These are phyloP conservation scores for Rhyzopertha dominica DNA, from an alignment of 1,140 invertebrate genomes.

Conservation along the genomic window DNA sequence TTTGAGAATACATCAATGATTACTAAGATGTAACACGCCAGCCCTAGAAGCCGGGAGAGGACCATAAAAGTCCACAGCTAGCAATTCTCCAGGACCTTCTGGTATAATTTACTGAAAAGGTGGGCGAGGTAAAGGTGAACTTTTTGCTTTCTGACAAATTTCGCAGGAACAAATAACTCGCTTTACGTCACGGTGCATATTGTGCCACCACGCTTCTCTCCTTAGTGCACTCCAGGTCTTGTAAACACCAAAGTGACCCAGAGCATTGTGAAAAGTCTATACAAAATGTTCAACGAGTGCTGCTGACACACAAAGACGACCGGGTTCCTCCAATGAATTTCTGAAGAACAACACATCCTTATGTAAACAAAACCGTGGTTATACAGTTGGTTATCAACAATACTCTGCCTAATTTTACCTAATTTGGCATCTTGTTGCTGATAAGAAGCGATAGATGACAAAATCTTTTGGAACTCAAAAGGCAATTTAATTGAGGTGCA, in stretches of 20 bases:
- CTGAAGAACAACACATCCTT: not conserved
- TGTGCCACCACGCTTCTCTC: slow-evolving; percentile 4
- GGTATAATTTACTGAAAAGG: slow-evolving; percentile 13
- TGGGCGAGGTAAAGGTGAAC: not conserved
- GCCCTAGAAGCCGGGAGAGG: slow-evolving; percentile 24
- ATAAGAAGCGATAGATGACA: no score
- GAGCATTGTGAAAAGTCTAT: not conserved
- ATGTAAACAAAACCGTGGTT: no score
- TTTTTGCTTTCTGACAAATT: not conserved
- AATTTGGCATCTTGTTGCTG: no score
- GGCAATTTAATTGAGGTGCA: not conserved
- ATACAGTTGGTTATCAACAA: not conserved
- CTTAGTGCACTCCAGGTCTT: slow-evolving; percentile 1
- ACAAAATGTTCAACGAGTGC: slow-evolving; percentile 1
- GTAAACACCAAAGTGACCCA: slow-evolving; percentile 4
- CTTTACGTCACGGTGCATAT: slow-evolving; percentile 3
- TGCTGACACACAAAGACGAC: slow-evolving; percentile 1
- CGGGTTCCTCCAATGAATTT: no score
- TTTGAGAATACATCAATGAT: slow-evolving; percentile 38
- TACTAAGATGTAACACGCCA: slow-evolving; percentile 29
- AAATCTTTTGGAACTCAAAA: no score
- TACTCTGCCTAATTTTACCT: not conserved
- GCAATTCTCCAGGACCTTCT: no score
- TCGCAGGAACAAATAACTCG: not conserved
- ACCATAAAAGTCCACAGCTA: slow-evolving; percentile 32